phyloP scores from a whole-genome alignment of 2,113 vertebrate genomes.

The Promerops cafer region DNA sequence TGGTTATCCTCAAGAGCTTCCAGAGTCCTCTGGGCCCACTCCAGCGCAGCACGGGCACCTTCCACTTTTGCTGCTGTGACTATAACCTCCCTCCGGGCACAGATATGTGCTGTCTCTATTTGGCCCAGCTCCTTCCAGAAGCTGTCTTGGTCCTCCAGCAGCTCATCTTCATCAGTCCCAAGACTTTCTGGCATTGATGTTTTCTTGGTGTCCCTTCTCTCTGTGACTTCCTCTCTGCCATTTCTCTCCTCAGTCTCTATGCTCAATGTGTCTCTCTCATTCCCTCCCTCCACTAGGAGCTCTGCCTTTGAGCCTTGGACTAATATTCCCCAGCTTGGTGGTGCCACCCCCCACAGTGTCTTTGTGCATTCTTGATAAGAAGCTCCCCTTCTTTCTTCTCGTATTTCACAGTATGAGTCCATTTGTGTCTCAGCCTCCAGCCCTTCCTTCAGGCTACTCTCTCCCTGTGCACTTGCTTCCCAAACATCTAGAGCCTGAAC shows the following conservation, averaged over 20 bases:
- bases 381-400: neutral
- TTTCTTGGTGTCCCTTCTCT: neutral
- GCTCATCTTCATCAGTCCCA: neutral
- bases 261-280: neutral
- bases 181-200: fast-evolving
- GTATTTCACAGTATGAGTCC: neutral
- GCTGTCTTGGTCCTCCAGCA: neutral
- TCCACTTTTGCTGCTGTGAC: constrained; percentile 11
- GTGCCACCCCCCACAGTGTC: fast-evolving
- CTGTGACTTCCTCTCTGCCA: neutral
- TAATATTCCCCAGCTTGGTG: neutral
- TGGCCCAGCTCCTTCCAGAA: neutral
- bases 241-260: neutral
- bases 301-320: neutral
- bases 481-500: neutral
- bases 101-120: neutral
- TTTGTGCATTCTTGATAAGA: neutral
- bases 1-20: neutral
- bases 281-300: neutral
- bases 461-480: neutral
- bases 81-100: neutral
- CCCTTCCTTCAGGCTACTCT: neutral
- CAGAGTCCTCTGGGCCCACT: constrained; percentile 11
- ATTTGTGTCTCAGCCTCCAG: neutral
- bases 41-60: neutral